Conservation (phyloP, 2,113 vertebrate genomes). For the Apteryx owenii region DNA sequence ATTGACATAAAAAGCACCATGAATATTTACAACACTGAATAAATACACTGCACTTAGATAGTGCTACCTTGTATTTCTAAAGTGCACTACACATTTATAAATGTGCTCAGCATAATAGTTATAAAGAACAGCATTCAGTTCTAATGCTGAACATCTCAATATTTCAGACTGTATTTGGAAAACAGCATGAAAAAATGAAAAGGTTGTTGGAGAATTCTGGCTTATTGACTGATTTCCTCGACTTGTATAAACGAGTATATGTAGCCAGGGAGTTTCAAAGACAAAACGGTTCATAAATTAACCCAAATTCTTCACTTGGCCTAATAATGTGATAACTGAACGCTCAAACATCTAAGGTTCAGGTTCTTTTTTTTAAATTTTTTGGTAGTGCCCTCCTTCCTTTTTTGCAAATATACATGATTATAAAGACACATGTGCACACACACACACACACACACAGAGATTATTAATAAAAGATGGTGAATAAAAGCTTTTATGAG, state of each 20-base stretch:
- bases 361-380: neutral
- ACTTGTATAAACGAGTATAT: neutral
- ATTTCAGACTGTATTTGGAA: neutral
- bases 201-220: neutral
- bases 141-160: neutral
- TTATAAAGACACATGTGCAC: conserved; percentile 29
- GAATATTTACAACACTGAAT: conserved; percentile 46
- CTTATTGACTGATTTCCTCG: neutral
- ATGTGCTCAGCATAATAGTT: neutral
- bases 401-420: conserved; percentile 36
- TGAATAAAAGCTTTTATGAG: conserved; percentile 46
- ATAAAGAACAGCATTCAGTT: neutral
- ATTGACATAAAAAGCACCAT: conserved; percentile 16
- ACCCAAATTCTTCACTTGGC: conserved; percentile 11
- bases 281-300: neutral
- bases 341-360: neutral
- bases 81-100: neutral
- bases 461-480: conserved; percentile 39
- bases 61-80: conserved; percentile 9
- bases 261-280: neutral
- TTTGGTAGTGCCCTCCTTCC: neutral
- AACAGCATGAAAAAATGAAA: neutral
- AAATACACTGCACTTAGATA: neutral
- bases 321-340: neutral
- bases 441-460: neutral